Conservation (phyloP, 2,888 invertebrate species). For the Sepiola atlantica region DNA sequence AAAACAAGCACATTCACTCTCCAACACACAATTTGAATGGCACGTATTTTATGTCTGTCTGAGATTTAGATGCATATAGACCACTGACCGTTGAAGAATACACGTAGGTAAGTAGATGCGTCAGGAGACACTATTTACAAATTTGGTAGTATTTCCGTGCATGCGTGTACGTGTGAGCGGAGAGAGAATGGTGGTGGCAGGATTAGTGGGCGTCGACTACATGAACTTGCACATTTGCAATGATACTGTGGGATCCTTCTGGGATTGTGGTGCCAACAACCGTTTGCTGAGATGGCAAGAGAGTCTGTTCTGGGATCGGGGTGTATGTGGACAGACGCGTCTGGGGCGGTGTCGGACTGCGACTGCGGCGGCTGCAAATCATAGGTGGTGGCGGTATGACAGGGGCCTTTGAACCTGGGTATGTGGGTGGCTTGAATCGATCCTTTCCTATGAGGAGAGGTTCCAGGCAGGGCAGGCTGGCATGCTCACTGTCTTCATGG, state of each 20-base stretch:
- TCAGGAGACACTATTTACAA: neutral
- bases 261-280: conserved; percentile 57
- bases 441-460: conserved; percentile 71
- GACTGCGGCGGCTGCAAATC: conserved; percentile 65
- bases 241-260: conserved; percentile 79
- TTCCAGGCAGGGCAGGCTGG: conserved; percentile 73
- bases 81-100: neutral
- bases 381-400: conserved; percentile 70
- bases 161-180: neutral
- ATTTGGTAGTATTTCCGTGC: conserved; percentile 8
- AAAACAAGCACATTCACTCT: neutral
- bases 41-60: neutral
- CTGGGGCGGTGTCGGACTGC: conserved; percentile 71
- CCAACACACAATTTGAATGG: neutral
- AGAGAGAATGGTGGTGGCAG: neutral
- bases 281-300: conserved; percentile 65
- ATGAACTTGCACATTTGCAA: conserved; percentile 93
- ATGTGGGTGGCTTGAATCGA: conserved; percentile 67
- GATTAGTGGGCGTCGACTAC: conserved; percentile 82
- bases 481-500: conserved; percentile 73
- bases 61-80: neutral
- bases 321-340: conserved; percentile 61
- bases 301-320: conserved; percentile 67
- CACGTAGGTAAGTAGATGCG: neutral
- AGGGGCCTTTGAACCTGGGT: conserved; percentile 59